Conservation (phyloP, 2,797 vertebrate species). For the Graptemys geographica region DNA sequence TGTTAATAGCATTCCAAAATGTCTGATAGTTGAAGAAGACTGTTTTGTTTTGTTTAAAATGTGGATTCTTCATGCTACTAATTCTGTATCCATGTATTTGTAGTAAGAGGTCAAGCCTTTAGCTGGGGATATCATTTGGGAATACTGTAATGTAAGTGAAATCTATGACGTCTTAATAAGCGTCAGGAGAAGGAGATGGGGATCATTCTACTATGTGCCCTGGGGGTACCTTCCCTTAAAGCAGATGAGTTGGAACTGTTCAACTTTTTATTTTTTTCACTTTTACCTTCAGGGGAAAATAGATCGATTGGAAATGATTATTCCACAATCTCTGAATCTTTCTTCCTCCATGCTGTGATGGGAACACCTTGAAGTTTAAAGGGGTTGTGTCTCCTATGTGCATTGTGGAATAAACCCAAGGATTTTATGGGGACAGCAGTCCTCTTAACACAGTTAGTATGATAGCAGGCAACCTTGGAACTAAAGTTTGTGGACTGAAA, state of each 20-base stretch:
- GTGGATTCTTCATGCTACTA: constrained; percentile 51
- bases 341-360: constrained; percentile 74
- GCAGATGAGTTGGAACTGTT: constrained; percentile 78
- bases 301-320: constrained; percentile 84
- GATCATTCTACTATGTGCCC: constrained; percentile 77
- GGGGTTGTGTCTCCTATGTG: constrained; percentile 74
- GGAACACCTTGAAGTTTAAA: constrained; percentile 83
- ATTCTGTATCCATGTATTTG: constrained; percentile 68
- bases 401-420: constrained; percentile 70
- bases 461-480: constrained; percentile 64
- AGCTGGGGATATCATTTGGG: constrained; percentile 74
- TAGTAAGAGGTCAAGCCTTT: constrained; percentile 67
- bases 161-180: constrained; percentile 84
- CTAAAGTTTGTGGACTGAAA: constrained; percentile 29
- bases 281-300: constrained; percentile 83
- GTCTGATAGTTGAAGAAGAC: constrained; percentile 50
- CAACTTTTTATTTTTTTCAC: constrained; percentile 76
- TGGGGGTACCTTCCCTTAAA: constrained; percentile 80
- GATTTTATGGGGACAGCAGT: constrained; percentile 74
- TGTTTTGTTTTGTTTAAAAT: constrained; percentile 52
- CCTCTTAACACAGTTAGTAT: constrained; percentile 68
- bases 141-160: constrained; percentile 71
- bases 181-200: constrained; percentile 77
- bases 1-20: constrained; percentile 47
- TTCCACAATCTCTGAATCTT: constrained; percentile 82